phyloP scores from a whole-genome alignment of 2,797 vertebrate species.

The Martes flavigula region DNA sequence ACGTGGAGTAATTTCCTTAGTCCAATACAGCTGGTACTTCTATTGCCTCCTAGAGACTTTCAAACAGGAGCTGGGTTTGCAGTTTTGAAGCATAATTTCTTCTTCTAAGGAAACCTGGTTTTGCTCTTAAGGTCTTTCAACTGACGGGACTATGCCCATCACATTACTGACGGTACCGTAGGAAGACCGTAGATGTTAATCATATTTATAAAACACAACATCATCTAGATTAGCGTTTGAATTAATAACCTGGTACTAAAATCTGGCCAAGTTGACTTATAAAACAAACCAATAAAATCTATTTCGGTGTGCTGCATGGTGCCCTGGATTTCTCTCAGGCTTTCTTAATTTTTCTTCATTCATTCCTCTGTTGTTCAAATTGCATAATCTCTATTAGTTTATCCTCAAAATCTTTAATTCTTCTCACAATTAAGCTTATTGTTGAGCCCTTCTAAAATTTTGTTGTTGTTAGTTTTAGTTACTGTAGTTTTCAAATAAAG shows the following conservation, averaged over 20 bases:
- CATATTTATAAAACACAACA: not conserved
- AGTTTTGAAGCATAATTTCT: not conserved
- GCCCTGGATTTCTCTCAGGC: not conserved
- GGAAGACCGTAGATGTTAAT: not conserved
- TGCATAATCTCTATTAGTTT: not conserved
- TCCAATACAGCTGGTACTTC: not conserved
- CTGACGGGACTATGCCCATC: not conserved
- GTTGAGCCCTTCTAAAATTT: not conserved
- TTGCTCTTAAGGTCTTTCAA: not conserved
- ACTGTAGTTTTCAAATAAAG: not conserved
- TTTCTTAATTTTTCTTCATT: not conserved
- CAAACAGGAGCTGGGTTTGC: not conserved
- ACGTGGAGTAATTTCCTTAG: not conserved
- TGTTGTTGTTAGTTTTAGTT: not conserved
- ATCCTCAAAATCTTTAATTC: not conserved
- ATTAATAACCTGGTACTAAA: not conserved
- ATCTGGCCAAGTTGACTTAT: not conserved
- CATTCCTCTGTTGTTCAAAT: not conserved
- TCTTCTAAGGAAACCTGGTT: not conserved
- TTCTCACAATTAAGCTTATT: not conserved
- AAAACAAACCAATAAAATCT: not conserved
- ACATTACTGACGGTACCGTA: not conserved
- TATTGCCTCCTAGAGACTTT: not conserved
- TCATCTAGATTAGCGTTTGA: not conserved
- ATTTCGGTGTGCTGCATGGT: not conserved